Base-by-base conservation (phyloP, 2,888 invertebrate species). In the Tetragnatha montana region DNA sequence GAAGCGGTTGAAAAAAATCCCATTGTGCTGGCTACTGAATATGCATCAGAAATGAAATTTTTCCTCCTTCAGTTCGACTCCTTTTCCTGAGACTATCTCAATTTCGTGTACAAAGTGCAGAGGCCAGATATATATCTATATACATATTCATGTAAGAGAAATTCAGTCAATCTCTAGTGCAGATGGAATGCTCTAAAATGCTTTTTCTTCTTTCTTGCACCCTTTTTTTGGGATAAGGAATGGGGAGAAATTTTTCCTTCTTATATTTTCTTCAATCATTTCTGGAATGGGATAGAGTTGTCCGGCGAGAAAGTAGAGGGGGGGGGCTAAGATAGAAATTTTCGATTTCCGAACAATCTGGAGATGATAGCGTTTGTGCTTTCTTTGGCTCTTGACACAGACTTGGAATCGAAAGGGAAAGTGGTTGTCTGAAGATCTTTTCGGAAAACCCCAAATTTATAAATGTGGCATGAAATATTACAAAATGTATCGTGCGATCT, bases 1-100 rank as follows among this genome's bases (percentile, higher is more conserved):
- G 50, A n/a, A n/a, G 19, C n/a, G 17, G 47, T 22, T n/a, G 70
- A 50, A 50, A 75, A 22, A 70, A 22, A 78, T 21, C 35, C 19
- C 71, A 74, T 86, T 86, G 79, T 71, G 35, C 71, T 19, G n/a
- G 21, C 73, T 80, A 80, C 86, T 86, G 80, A 80, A 86, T 86
- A 86, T 86, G 86, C 86, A 86, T 86, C 86, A 80, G 73, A 86
- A 80, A 86, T 80, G 86, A 86, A 80, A 80, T 86, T 86, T 86
- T 73, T 79, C 14, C 85, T 78, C 80, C 80, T 60, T 8, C 35
- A 49, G 79, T 74, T 80, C 73, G 86, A 80, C 74, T 86, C 80
- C 22, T 74, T 49, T 47, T 68, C 21, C 71, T 47, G 78, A 78
- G 19, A 69, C 71, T 49, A 85, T 78, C 85, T 85, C 85, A 85